Evolutionary conservation across 1,140 invertebrate genomes (phyloP), one percentile per base, ranked within the genome.

Genomic region (Metaphire vulgaris): DNA sequence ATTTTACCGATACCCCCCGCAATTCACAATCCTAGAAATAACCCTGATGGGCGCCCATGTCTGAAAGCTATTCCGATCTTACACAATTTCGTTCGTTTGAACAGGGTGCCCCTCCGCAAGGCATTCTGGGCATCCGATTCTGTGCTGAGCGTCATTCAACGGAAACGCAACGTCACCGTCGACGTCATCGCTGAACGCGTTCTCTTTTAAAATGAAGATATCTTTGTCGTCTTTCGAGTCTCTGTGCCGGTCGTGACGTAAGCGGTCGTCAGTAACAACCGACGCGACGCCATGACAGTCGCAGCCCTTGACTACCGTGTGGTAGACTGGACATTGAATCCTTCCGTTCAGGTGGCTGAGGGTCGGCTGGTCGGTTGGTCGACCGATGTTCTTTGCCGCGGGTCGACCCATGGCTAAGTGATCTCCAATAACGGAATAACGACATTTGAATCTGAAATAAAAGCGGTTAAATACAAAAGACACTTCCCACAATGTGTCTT

Each of bases 221-320:
- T 56, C 41, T 6, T 56, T 56, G 41, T 56, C 41, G 21, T 21
- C 41, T 6, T 56, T 56, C 6, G 41, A 12, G 21, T 56, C 41
- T 56, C 41, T 6, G 21, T 56, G 41, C 41, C 21, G 6, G 21
- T 56, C 21, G 6, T 56, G 6, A 6, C 41, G 41, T 21, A 56
- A 56, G 21, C 21, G 21, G 6, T 56, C 41, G 41, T 56, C 41
- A 12, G 6, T 56, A 6, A 56, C 41, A 21, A 56, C 21, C 6
- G 41, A 56, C 41, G 41, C 41, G 41, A 56, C 41, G 41, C 41
- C 41, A 56, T 56, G 41, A 56, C 41, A 56, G 41, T 56, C 41
- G 41, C 41, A 56, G 41, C 41, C 41, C 41, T 56, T 56, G 6
- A 56, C 41, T 56, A 56, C 21, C 41, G 41, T 12, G 21, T 56